Conservation (phyloP, 2,888 invertebrate species). For the Cistogaster globosa region DNA sequence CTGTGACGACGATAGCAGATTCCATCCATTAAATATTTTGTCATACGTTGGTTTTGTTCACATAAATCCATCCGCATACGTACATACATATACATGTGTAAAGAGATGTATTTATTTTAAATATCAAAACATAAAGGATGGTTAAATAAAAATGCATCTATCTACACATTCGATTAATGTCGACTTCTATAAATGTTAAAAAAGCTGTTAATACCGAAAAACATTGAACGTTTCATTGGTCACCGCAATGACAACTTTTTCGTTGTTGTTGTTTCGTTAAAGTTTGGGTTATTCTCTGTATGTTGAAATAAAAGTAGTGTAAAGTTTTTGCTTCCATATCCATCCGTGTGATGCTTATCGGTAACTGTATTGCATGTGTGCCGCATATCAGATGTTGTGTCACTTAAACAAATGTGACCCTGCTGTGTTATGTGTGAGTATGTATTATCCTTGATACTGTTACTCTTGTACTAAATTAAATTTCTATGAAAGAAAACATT, state of each 20-base stretch:
- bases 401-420: slow-evolving; percentile 55
- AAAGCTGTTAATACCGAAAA: slow-evolving; percentile 24
- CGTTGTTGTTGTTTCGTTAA: background rate
- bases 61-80: background rate
- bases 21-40: slow-evolving; percentile 20
- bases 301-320: slow-evolving; percentile 2
- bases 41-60: background rate
- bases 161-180: slow-evolving; percentile 67
- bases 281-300: background rate
- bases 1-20: background rate
- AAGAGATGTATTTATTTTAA: slow-evolving; percentile 5
- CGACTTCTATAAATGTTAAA: slow-evolving; percentile 57
- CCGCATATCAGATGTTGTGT: background rate
- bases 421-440: slow-evolving; percentile 57
- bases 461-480: slow-evolving; percentile 29
- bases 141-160: slow-evolving; percentile 58
- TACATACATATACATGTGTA: background rate
- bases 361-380: background rate
- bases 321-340: background rate
- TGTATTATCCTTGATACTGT: slow-evolving; percentile 32
- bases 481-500: background rate
- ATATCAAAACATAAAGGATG: slow-evolving; percentile 53
- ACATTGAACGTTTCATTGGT: slow-evolving; percentile 12
- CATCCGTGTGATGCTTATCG: background rate
- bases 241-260: slow-evolving; percentile 42